phyloP scores from a whole-genome alignment of 1,140 invertebrate genomes.

The Neodiprion pinetum region DNA sequence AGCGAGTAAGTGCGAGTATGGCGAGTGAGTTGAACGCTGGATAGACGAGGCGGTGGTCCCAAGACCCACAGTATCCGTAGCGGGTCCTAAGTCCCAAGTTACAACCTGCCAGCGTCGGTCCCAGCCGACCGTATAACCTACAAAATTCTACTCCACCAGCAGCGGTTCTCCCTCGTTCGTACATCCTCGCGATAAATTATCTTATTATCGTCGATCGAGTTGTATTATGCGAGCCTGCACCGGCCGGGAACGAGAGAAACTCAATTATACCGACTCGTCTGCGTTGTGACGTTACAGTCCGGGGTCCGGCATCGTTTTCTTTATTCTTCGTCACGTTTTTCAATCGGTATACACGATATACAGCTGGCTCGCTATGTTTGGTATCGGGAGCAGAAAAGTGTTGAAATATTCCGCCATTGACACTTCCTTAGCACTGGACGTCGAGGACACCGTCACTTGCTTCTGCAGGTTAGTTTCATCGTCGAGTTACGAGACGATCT shows the following conservation, averaged over 20 bases:
- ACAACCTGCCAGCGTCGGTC: constrained; percentile 53
- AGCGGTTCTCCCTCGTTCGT: constrained; percentile 35
- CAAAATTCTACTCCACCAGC: constrained; percentile 60
- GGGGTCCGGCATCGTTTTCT: neutral
- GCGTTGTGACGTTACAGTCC: too few relatives aligned
- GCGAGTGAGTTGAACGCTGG: constrained; percentile 1
- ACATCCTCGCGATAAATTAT: constrained; percentile 24
- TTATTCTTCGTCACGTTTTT: constrained; percentile 40
- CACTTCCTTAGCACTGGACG: constrained; percentile 65
- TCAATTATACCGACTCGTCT: too few relatives aligned
- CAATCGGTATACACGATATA: too few relatives aligned
- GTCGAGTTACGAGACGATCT: neutral
- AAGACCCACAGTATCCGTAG: too few relatives aligned
- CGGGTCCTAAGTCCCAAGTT: too few relatives aligned
- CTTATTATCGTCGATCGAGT: too few relatives aligned
- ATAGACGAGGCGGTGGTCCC: neutral
- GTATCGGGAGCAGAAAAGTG: constrained; percentile 46
- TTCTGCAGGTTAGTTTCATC: constrained; percentile 70
- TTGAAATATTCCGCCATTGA: constrained; percentile 50
- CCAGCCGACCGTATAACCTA: constrained; percentile 50
- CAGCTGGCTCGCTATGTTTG: constrained; percentile 36
- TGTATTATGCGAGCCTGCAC: too few relatives aligned
- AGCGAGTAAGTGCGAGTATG: too few relatives aligned
- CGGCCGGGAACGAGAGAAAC: too few relatives aligned
- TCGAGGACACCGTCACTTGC: constrained; percentile 76